phyloP scores from a whole-genome alignment of 2,888 invertebrate species.

The Xanthia icteritia region DNA sequence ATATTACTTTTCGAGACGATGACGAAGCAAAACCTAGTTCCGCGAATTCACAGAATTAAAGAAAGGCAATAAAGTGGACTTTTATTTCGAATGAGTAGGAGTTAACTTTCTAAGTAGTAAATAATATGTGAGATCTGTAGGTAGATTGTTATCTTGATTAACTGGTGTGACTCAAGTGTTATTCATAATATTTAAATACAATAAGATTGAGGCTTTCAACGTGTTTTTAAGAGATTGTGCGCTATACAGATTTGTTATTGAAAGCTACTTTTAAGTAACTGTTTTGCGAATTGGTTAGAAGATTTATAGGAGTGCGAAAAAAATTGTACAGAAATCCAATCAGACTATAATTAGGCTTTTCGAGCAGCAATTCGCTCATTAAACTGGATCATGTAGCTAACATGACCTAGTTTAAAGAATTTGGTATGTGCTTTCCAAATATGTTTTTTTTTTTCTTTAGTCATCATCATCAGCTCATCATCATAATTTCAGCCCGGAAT shows the following conservation, averaged over 20 bases:
- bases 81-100: not conserved
- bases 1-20: conserved; percentile 70
- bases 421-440: not conserved
- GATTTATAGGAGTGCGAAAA: conserved; percentile 10
- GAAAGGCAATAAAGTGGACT: not conserved
- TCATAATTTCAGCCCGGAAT: no score
- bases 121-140: not conserved
- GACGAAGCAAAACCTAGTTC: conserved; percentile 31
- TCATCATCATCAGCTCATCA: not conserved
- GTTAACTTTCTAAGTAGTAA: conserved; percentile 16
- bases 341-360: conserved; percentile 15
- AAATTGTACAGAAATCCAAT: conserved; percentile 3
- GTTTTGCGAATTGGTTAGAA: conserved; percentile 6
- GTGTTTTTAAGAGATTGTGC: not conserved
- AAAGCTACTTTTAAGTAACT: conserved; percentile 14
- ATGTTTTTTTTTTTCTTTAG: not conserved
- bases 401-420: not conserved
- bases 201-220: not conserved
- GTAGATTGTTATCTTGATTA: conserved; percentile 25
- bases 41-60: not conserved
- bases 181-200: not conserved
- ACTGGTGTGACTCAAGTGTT: not conserved
- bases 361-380: not conserved
- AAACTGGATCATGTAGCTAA: conserved; percentile 15
- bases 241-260: not conserved